Evolutionary conservation across 92 coral and sea anemone genomes (phyloP).

Genomic region (Hydrozoanthus gracilis): DNA sequence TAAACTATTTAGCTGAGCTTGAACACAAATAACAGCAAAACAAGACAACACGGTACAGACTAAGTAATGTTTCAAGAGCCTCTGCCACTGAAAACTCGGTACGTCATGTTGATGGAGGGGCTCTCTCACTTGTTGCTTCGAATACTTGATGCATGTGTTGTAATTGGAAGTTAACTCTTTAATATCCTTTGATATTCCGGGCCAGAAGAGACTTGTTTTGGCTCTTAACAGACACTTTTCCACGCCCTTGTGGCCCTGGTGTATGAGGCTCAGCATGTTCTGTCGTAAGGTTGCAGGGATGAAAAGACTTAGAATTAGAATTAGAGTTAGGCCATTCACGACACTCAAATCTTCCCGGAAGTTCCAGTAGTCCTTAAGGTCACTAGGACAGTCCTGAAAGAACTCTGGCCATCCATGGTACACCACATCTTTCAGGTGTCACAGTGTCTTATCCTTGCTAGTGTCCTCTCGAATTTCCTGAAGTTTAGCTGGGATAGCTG

Average conservation of each 20-base stretch:
- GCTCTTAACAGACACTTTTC: constrained; percentile 61
- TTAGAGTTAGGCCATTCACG: constrained; percentile 61
- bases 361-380: constrained; percentile 62
- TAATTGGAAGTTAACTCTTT: constrained; percentile 37
- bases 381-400: constrained; percentile 45
- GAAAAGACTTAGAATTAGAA: constrained; percentile 53
- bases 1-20: not conserved
- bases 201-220: constrained; percentile 46
- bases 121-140: constrained; percentile 33
- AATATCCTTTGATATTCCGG: constrained; percentile 41
- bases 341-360: constrained; percentile 65
- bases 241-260: constrained; percentile 59
- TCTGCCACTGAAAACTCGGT: constrained; percentile 32
- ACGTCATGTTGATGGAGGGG: constrained; percentile 20
- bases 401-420: constrained; percentile 69
- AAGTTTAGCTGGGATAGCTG: constrained; percentile 57
- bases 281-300: constrained; percentile 23
- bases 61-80: constrained; percentile 8
- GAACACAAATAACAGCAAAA: too few relatives aligned
- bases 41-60: too few relatives aligned
- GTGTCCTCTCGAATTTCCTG: constrained; percentile 49
- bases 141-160: constrained; percentile 32
- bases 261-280: constrained; percentile 31
- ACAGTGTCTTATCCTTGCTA: constrained; percentile 27
- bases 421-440: constrained; percentile 59